Base-by-base conservation (phyloP, 92 coral and sea anemone species). In the Porites cylindrica region DNA sequence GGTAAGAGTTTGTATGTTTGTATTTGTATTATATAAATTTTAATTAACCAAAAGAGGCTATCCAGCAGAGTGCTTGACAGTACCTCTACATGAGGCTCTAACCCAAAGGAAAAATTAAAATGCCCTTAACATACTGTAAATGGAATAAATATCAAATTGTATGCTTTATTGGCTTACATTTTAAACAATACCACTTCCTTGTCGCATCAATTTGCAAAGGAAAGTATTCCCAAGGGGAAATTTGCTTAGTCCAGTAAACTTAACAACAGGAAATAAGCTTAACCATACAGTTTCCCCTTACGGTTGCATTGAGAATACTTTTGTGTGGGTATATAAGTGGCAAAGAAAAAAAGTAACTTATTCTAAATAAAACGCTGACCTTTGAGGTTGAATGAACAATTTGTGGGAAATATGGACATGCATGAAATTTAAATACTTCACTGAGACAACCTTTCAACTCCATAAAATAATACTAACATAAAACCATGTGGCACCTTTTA, bases 151-250 rank as follows among this genome's bases (percentile, higher is more conserved):
- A 67, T 65, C 80, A 51, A 63, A 51, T 23, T 20, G 4, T 32
- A 51, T 10, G 17, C 32, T 66, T 67, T 38, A 58, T 72, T 70
- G 71, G 58, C 23, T 70, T 63, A 26, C 53, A 59, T 53, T 43
- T 54, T 82, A 18, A 8, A 82, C 24, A 51, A 38, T 5, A 82
- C 78, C 78, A 70, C 73, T 73, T 83, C 61, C 80, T 51, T 83
- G 20, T 11, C n/a, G 64, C 66, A 20, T 50, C 63, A 21, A 62
- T 26, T 73, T 62, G 6, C 43, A 83, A 74, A 73, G 80, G 52
- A 83, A 58, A 75, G 7, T 14, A 51, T 63, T 70, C 63, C 73
- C 75, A 63, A 60, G 24, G 13, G 87, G 80, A 83, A 83, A 82
- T 72, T 43, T 82, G 70, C 47, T 71, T 50, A 71, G 58, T 82